These are phyloP conservation scores for Heterohyrax brucei DNA, from an alignment of 2,797 vertebrate genomes.

Conservation along the genomic window DNA sequence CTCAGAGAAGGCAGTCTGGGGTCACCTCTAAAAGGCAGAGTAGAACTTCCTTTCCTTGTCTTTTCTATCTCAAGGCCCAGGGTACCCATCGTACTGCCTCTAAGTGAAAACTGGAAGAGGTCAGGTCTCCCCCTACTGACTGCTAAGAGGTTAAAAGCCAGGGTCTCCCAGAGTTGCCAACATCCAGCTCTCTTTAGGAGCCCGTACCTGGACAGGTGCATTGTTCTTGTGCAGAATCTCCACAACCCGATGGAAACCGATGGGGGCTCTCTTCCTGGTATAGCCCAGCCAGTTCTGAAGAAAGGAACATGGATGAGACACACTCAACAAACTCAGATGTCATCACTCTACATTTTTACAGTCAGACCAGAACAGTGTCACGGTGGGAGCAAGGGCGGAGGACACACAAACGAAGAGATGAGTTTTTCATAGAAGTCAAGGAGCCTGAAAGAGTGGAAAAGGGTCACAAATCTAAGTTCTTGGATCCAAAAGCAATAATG, in stretches of 20 bases:
- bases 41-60: background rate
- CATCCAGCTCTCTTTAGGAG: background rate
- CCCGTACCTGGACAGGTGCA: constrained; percentile 94
- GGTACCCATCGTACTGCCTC: background rate
- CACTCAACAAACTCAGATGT: background rate
- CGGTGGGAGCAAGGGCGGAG: background rate
- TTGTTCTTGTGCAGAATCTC: constrained; percentile 97
- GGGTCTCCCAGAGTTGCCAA: background rate
- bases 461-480: constrained; percentile 7
- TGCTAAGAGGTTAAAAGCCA: constrained; percentile 24
- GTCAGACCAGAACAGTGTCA: background rate
- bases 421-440: constrained; percentile 58
- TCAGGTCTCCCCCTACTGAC: background rate
- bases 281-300: constrained; percentile 97
- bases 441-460: background rate
- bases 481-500: background rate
- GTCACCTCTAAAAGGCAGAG: background rate
- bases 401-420: background rate
- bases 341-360: background rate
- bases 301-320: constrained; percentile 50
- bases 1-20: background rate
- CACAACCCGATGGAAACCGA: constrained; percentile 96
- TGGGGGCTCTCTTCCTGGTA: constrained; percentile 96
- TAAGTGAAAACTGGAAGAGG: constrained; percentile 25
- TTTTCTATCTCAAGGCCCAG: constrained; percentile 21